Evolutionary conservation across 2,113 vertebrate genomes (phyloP), one percentile per base, ranked within the genome.

Genomic region (Scomber scombrus): DNA sequence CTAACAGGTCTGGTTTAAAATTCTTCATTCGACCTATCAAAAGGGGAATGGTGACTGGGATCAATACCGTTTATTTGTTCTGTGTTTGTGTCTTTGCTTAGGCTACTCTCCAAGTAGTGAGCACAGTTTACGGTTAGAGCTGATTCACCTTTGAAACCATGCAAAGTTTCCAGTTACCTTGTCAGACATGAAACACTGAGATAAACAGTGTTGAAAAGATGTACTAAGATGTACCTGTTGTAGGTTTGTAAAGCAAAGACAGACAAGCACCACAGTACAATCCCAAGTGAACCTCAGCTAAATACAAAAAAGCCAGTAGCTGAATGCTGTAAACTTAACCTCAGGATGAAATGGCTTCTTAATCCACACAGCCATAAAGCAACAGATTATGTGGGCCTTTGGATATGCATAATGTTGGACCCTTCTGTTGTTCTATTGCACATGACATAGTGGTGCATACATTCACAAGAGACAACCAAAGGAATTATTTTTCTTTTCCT

Each of bases 91-190:
- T 19, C 34, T 57, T 57, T 65, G n/a, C 29, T 29, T 77, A 19
- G 58, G 58, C 64, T 34, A 8, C 34, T 67, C n/a, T 78, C 66
- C 71, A 75, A 67, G 56, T 72, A 75, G 34, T 67, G 3, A 26
- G 55, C 18, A 12, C 40, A 29, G 21, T 54, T 61, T 26, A 29
- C 19, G 1, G 16, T 52, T 43, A 61, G 63, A 51, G 50, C 29
- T 6, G 43, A 62, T 67, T 80, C 52, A 68, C 21, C 71, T 70
- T 69, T 77, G 80, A 82, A 63, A 88, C 66, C 65, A 31, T 57
- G 16, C 4, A 6, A n/a, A 52, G 1, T 45, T 50, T 34, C 26
- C 29, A 16, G 1, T 74, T 61, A n/a, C 6, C 6, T 49, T 68
- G 56, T 58, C 21, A 47, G 26, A 21, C 43, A 68, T 26, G 72